Percentiles rank a stretch among this genome's conserved stretches.
Evolutionary conservation across 2,888 invertebrate species (phyloP).

Genomic region (Lasioglossum malachurum): DNA sequence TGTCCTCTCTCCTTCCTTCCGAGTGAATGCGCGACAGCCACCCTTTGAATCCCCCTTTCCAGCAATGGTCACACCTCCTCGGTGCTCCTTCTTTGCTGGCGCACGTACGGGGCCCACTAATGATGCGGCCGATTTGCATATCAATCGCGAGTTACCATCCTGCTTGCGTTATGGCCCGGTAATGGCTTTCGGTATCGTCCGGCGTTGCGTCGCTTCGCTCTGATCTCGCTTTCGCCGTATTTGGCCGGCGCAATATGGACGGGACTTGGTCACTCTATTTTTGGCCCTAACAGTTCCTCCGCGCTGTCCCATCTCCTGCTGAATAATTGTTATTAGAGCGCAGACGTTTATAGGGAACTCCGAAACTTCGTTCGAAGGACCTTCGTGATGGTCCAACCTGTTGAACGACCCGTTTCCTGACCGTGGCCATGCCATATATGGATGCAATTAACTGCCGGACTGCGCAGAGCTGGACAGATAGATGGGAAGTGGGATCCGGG

Average conservation of each 20-base stretch:
- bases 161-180: slow-evolving; percentile 49
- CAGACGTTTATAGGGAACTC: background rate
- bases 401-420: background rate
- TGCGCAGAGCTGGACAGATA: background rate
- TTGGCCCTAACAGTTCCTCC: slow-evolving; percentile 22
- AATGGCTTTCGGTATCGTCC: slow-evolving; percentile 51
- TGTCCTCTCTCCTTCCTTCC: slow-evolving; percentile 58
- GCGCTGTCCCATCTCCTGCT: background rate
- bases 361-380: background rate
- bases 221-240: slow-evolving; percentile 53
- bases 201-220: slow-evolving; percentile 21
- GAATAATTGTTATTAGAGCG: slow-evolving; percentile 9
- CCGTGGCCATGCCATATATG: background rate
- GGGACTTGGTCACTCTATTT: slow-evolving; percentile 28
- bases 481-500: background rate
- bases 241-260: slow-evolving; percentile 33
- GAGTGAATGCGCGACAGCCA: slow-evolving; percentile 71
- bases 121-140: slow-evolving; percentile 80
- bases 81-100: slow-evolving; percentile 65
- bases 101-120: slow-evolving; percentile 71
- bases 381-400: background rate
- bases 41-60: slow-evolving; percentile 73
- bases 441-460: background rate
- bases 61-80: slow-evolving; percentile 79
- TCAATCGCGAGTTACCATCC: slow-evolving; percentile 77